These are phyloP conservation scores for Anser brachyrhynchus DNA, from an alignment of 2,113 vertebrate genomes.

Conservation along the genomic window DNA sequence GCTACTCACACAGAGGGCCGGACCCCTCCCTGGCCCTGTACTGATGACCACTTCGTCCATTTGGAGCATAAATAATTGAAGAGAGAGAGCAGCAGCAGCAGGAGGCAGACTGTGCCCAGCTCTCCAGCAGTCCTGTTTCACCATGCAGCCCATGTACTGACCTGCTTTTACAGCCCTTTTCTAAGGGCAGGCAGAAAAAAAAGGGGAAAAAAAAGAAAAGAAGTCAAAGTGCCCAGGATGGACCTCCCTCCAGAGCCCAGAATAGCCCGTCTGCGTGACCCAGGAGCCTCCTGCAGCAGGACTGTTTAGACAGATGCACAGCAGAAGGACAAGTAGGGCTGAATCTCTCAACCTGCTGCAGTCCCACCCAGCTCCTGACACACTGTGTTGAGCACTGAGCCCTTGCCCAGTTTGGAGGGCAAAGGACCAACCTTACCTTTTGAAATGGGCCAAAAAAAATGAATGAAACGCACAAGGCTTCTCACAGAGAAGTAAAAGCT, in stretches of 20 bases:
- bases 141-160: not conserved
- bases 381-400: not conserved
- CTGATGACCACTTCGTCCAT: constrained; percentile 7
- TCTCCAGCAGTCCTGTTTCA: not conserved
- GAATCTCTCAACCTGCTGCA: not conserved
- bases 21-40: not conserved
- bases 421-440: not conserved
- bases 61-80: constrained; percentile 57
- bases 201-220: not conserved
- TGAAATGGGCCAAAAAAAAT: constrained; percentile 11
- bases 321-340: not conserved
- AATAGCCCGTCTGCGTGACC: not conserved
- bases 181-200: not conserved
- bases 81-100: not conserved
- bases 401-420: not conserved
- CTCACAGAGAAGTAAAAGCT: constrained; percentile 29
- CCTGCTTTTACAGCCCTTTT: constrained; percentile 16
- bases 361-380: not conserved
- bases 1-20: not conserved
- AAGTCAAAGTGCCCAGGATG: not conserved
- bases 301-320: constrained; percentile 8
- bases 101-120: not conserved
- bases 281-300: not conserved
- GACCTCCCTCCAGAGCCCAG: not conserved
- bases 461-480: not conserved